phyloP scores from a whole-genome alignment of 1,140 invertebrate species.

The Pogonus chalceus region DNA sequence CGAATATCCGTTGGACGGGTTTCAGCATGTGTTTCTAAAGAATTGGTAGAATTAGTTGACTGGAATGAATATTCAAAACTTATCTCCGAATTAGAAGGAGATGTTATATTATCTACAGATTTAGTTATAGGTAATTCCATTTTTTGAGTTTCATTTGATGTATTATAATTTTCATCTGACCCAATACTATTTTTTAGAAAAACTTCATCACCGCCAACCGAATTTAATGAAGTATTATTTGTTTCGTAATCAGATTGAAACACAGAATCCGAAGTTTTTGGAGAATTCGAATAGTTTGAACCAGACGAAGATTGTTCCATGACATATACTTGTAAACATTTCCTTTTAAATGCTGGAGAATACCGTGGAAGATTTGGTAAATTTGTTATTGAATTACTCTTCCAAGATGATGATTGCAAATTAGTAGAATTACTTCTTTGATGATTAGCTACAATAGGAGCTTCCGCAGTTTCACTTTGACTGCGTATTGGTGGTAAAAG shows the following conservation, averaged over 20 bases:
- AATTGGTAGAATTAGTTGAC: neutral
- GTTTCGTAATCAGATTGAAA: neutral
- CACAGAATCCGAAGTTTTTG: neutral
- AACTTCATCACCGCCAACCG: neutral
- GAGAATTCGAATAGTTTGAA: neutral
- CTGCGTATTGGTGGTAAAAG: slow-evolving; percentile 25
- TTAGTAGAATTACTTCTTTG: slow-evolving; percentile 17
- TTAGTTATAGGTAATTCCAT: slow-evolving; percentile 40
- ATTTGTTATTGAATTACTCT: slow-evolving; percentile 34
- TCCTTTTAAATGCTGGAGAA: slow-evolving; percentile 72
- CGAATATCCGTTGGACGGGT: neutral
- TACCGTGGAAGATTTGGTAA: slow-evolving; percentile 60
- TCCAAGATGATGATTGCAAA: slow-evolving; percentile 38
- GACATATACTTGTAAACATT: slow-evolving; percentile 55
- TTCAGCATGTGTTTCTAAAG: neutral
- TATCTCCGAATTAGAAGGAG: slow-evolving; percentile 43
- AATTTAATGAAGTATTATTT: neutral
- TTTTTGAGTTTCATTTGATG: neutral
- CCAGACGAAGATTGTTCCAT: neutral
- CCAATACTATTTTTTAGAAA: neutral
- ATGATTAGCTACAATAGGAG: slow-evolving; percentile 23
- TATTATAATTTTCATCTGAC: neutral
- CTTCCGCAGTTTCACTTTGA: slow-evolving; percentile 17
- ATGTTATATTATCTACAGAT: slow-evolving; percentile 49
- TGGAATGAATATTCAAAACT: slow-evolving; percentile 35